phyloP scores from a whole-genome alignment of 2,888 invertebrate genomes.

The Myopa tessellatipennis region DNA sequence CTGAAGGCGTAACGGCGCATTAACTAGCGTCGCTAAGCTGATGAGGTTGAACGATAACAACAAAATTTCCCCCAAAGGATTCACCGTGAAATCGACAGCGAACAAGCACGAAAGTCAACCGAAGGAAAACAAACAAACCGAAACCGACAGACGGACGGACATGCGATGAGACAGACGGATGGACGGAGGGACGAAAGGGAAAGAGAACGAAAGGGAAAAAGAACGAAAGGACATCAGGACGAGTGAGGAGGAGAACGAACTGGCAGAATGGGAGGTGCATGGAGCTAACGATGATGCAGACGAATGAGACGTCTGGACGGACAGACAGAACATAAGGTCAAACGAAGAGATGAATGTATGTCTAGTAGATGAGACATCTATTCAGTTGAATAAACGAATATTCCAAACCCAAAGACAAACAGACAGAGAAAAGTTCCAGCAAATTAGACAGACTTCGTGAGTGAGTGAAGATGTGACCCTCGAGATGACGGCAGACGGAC shows the following conservation, averaged over 20 bases:
- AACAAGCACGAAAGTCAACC: background rate
- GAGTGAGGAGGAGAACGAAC: background rate
- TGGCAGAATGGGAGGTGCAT: background rate
- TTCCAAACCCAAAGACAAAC: too few relatives aligned
- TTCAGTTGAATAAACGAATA: too few relatives aligned
- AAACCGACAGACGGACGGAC: background rate
- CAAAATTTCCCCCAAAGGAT: constrained; percentile 28
- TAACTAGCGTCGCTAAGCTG: constrained; percentile 4
- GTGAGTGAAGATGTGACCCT: background rate
- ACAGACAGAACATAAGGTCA: too few relatives aligned
- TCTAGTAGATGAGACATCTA: too few relatives aligned
- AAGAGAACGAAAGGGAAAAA: too few relatives aligned
- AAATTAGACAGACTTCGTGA: constrained; percentile 12
- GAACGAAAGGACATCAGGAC: too few relatives aligned
- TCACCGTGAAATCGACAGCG: background rate
- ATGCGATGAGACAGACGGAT: too few relatives aligned
- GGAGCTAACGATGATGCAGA: too few relatives aligned
- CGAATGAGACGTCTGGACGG: too few relatives aligned
- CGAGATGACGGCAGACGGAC: background rate
- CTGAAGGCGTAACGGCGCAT: constrained; percentile 28
- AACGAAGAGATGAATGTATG: too few relatives aligned
- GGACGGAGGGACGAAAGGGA: too few relatives aligned
- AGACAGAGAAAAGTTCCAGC: constrained; percentile 1
- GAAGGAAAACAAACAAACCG: constrained; percentile 1
- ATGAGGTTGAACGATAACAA: background rate